phyloP scores from a whole-genome alignment of 2,888 invertebrate species.

The Epiblema foenella region DNA sequence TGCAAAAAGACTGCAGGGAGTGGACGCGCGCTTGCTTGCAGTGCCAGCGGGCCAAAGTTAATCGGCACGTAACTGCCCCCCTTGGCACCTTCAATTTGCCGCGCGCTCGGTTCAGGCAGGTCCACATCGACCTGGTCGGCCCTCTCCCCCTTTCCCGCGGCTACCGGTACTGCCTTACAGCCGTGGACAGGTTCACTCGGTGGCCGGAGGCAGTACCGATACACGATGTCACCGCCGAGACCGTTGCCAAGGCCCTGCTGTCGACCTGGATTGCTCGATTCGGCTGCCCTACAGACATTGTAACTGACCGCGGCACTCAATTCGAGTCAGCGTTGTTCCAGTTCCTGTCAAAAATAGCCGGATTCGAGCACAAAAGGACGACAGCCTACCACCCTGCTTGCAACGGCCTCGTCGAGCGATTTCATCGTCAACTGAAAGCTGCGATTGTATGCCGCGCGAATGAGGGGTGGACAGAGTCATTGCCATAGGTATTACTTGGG shows the following conservation, averaged over 20 bases:
- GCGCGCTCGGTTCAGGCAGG: too few relatives aligned
- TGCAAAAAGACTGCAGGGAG: too few relatives aligned
- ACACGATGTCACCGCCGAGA: not conserved
- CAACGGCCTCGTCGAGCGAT: conserved; percentile 52
- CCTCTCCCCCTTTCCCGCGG: not conserved
- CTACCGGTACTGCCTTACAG: not conserved
- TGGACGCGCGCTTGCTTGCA: too few relatives aligned
- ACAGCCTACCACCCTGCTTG: conserved; percentile 52
- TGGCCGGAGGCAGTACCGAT: not conserved
- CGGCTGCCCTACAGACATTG: not conserved
- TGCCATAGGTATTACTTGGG: conserved; percentile 11
- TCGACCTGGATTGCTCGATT: not conserved
- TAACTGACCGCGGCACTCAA: not conserved
- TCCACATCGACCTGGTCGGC: not conserved
- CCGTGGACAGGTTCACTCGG: not conserved
- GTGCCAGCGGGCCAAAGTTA: too few relatives aligned
- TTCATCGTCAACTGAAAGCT: conserved; percentile 62
- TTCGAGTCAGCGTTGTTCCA: not conserved
- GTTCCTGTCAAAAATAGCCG: not conserved
- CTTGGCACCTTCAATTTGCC: too few relatives aligned
- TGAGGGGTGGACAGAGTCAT: conserved; percentile 43
- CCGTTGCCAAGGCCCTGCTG: not conserved
- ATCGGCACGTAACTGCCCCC: too few relatives aligned
- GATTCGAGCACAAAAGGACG: conserved; percentile 46
- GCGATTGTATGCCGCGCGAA: conserved; percentile 50